A percentile compares a stretch with the other conserved stretches of the same genome.
Evolutionary conservation across 2,113 vertebrate genomes (phyloP).

Genomic region (Galbula dea): DNA sequence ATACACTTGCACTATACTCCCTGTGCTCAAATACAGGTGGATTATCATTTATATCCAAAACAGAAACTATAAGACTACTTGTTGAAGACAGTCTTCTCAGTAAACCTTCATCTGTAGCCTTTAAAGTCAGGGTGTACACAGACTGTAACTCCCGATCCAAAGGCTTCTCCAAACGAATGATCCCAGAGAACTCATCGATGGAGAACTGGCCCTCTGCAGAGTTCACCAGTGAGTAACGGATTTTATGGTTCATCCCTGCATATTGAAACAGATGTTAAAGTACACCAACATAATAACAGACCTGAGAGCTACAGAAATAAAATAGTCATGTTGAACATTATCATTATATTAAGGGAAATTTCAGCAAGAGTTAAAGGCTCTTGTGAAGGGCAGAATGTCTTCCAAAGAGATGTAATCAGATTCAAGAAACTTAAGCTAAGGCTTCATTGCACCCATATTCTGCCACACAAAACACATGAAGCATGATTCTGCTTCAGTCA

Average conservation of each 20-base stretch:
- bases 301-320: not conserved
- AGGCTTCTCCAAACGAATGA: conserved; percentile 82
- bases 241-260: conserved; percentile 84
- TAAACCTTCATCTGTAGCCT: conserved; percentile 86
- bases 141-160: conserved; percentile 88
- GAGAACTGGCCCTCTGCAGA: conserved; percentile 91
- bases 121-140: conserved; percentile 81
- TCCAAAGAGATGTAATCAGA: not conserved
- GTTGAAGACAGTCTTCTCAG: conserved; percentile 80
- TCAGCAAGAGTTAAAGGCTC: not conserved
- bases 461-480: not conserved
- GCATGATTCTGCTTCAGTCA: not conserved
- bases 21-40: conserved; percentile 93
- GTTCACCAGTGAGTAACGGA: conserved; percentile 84
- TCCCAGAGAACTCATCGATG: conserved; percentile 86
- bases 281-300: not conserved
- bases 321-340: not conserved
- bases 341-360: not conserved
- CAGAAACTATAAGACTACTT: conserved; percentile 81
- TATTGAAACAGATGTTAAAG: not conserved
- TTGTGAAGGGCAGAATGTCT: not conserved
- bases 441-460: not conserved
- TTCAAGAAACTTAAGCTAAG: not conserved
- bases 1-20: conserved; percentile 84
- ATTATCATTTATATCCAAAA: conserved; percentile 97